Conservation (phyloP, 2,113 vertebrate species). For the Nesoenas mayeri region DNA sequence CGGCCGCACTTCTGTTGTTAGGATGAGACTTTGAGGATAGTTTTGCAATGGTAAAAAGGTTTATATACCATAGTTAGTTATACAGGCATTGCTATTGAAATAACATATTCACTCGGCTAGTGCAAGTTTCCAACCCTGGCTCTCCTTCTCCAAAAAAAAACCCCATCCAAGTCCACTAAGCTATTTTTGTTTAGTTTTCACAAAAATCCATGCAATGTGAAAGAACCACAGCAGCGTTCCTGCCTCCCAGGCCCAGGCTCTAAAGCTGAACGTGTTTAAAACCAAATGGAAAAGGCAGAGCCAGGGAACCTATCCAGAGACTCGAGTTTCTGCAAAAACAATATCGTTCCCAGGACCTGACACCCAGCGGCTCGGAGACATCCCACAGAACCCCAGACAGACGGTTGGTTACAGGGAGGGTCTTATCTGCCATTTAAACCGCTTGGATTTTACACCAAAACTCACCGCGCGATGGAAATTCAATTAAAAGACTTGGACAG, state of each 20-base stretch:
- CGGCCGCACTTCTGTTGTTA: not conserved
- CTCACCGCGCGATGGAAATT: not conserved
- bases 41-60: not conserved
- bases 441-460: slow-evolving; percentile 25
- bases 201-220: slow-evolving; percentile 13
- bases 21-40: not conserved
- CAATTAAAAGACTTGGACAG: not conserved
- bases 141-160: not conserved
- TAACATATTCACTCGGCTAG: not conserved
- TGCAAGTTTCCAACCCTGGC: not conserved
- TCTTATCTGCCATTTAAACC: slow-evolving; percentile 37
- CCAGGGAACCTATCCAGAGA: not conserved
- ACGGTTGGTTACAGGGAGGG: not conserved
- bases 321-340: slow-evolving; percentile 27
- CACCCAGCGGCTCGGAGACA: not conserved
- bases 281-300: slow-evolving; percentile 41
- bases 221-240: slow-evolving; percentile 18
- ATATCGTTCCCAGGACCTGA: not conserved
- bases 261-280: slow-evolving; percentile 35
- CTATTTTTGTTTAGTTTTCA: slow-evolving; percentile 29
- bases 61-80: not conserved
- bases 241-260: not conserved
- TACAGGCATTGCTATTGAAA: not conserved
- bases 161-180: not conserved
- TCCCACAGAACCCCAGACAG: slow-evolving; percentile 31